Conservation (phyloP, 1,140 invertebrate genomes). For the Psix sp. region DNA sequence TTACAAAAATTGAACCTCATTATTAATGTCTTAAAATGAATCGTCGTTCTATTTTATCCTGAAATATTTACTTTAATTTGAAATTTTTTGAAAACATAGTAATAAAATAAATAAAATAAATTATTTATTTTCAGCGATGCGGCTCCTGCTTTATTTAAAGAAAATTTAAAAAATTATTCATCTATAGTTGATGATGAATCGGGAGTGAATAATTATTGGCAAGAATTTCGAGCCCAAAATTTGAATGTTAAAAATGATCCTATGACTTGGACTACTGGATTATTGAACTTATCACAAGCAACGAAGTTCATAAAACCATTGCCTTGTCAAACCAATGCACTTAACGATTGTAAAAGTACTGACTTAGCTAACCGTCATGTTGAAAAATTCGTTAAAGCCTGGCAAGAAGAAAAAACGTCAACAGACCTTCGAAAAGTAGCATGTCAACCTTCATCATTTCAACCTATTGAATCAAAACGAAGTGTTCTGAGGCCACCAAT, state of each 20-base stretch:
- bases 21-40: too few relatives aligned
- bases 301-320: constrained; percentile 62
- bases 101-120: too few relatives aligned
- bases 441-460: background rate
- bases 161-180: constrained; percentile 59
- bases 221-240: constrained; percentile 61
- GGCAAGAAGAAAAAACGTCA: constrained; percentile 44
- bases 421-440: constrained; percentile 48
- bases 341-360: constrained; percentile 54
- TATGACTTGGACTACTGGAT: constrained; percentile 61
- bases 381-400: constrained; percentile 62
- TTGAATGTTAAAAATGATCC: constrained; percentile 56
- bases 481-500: constrained; percentile 1
- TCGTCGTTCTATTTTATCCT: too few relatives aligned
- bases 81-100: too few relatives aligned
- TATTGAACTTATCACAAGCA: constrained; percentile 54
- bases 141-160: constrained; percentile 52
- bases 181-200: constrained; percentile 48
- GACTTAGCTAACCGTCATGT: constrained; percentile 61
- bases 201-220: constrained; percentile 67
- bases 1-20: too few relatives aligned
- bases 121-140: constrained; percentile 51
- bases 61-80: too few relatives aligned
- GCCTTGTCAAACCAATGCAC: constrained; percentile 59
- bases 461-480: constrained; percentile 2